These are phyloP conservation scores for Serranus cabrilla DNA, from an alignment of 2,797 vertebrate genomes.

Conservation along the genomic window DNA sequence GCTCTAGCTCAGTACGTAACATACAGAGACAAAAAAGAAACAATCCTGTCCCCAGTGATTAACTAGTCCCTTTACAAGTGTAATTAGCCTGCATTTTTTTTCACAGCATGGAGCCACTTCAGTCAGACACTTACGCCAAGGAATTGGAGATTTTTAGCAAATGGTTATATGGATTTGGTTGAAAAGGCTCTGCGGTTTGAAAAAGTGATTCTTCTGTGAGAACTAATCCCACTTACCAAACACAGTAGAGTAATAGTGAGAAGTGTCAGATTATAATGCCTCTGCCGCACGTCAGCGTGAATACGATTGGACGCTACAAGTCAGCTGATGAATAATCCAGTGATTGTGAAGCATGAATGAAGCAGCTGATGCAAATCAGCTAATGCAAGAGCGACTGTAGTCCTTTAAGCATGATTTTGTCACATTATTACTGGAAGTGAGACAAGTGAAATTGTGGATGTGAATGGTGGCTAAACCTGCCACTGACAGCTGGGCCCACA, in stretches of 20 bases:
- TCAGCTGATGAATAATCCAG: neutral
- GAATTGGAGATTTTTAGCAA: neutral
- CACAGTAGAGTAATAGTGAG: neutral
- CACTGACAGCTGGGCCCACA: neutral
- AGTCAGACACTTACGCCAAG: neutral
- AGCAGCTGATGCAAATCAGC: neutral
- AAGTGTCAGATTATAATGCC: constrained; percentile 13
- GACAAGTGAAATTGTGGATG: neutral
- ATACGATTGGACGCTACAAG: neutral
- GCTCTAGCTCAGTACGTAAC: too few relatives aligned
- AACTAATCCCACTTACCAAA: constrained; percentile 8
- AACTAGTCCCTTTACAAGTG: neutral
- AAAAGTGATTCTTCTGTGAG: neutral
- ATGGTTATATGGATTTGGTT: neutral
- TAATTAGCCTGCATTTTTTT: neutral
- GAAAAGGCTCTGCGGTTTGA: neutral
- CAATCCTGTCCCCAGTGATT: neutral
- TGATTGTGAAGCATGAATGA: neutral
- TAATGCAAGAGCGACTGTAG: neutral
- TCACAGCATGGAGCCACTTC: neutral
- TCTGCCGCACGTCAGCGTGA: neutral
- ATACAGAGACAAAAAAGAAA: neutral
- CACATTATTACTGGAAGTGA: neutral
- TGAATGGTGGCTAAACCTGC: neutral
- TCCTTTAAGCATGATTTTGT: neutral